Conservation (phyloP, 1,140 invertebrate genomes). For the Mesaphorura yosii region DNA sequence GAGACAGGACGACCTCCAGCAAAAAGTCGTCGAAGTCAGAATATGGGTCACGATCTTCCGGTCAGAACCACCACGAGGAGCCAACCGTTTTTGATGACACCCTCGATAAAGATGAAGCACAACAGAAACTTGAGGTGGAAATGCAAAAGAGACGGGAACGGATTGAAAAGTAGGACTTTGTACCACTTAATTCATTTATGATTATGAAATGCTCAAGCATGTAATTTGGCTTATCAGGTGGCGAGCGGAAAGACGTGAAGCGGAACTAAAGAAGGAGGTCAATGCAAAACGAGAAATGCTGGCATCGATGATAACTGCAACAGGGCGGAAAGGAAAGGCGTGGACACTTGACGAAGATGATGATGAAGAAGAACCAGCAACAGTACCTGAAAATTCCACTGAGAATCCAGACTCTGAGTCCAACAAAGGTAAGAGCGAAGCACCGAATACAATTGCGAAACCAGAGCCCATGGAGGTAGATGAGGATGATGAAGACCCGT, state of each 20-base stretch:
- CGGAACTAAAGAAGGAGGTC: conserved; percentile 28
- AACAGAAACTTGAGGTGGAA: conserved; percentile 79
- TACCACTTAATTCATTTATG: conserved; percentile 34
- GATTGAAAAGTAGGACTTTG: conserved; percentile 62
- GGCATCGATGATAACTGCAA: conserved; percentile 7
- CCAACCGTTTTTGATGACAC: conserved; percentile 19
- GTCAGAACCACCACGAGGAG: not conserved
- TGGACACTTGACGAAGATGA: conserved; percentile 89
- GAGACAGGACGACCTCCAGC: not conserved
- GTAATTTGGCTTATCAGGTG: conserved; percentile 19
- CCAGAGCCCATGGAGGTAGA: conserved; percentile 36
- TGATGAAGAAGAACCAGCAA: conserved; percentile 45
- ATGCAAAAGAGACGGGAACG: conserved; percentile 92
- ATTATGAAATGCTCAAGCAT: conserved; percentile 41
- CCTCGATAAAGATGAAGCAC: conserved; percentile 45
- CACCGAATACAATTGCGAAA: conserved; percentile 40
- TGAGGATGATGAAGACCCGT: conserved; percentile 75
- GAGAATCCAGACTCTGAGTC: not conserved
- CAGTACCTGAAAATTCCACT: conserved; percentile 33
- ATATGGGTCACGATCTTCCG: not conserved
- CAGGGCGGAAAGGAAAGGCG: conserved; percentile 65
- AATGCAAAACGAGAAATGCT: conserved; percentile 26
- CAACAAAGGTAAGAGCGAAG: conserved; percentile 31
- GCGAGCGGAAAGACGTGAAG: conserved; percentile 28
- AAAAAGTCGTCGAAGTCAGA: not conserved